A percentile compares a stretch with the other conserved stretches of the same genome.
These are phyloP conservation scores for Cenopis cana DNA, from an alignment of 2,888 invertebrate genomes.

Conservation along the genomic window DNA sequence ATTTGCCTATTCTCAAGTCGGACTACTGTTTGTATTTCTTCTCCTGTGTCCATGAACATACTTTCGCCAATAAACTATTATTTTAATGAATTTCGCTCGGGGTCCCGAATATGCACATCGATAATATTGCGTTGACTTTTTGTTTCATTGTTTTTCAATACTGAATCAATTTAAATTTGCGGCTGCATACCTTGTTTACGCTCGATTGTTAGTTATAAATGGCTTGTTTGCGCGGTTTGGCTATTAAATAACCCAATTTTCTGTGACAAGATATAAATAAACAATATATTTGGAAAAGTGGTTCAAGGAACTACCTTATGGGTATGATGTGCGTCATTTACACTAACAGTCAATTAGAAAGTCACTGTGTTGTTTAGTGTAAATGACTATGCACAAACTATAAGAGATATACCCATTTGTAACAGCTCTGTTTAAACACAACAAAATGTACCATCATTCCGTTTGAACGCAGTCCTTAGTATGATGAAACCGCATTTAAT, in stretches of 20 bases:
- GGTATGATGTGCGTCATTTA: too few species aligned
- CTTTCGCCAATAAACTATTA: slow-evolving; percentile 73
- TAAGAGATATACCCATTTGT: too few species aligned
- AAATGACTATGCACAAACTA: too few species aligned
- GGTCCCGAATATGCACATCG: slow-evolving; percentile 55
- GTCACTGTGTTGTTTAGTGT: too few species aligned
- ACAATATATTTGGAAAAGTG: background rate
- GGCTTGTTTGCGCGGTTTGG: slow-evolving; percentile 3
- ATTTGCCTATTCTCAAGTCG: background rate
- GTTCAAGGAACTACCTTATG: too few species aligned
- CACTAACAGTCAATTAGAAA: too few species aligned
- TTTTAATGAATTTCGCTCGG: slow-evolving; percentile 75
- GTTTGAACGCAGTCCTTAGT: too few species aligned
- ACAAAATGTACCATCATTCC: too few species aligned
- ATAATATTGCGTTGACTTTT: slow-evolving; percentile 43
- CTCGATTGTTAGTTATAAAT: slow-evolving; percentile 20
- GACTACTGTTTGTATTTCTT: slow-evolving; percentile 48
- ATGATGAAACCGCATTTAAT: too few species aligned
- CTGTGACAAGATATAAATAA: background rate
- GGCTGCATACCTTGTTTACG: slow-evolving; percentile 14
- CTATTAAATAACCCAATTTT: slow-evolving; percentile 19
- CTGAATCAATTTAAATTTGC: slow-evolving; percentile 30
- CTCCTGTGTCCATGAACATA: slow-evolving; percentile 49
- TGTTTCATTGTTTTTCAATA: slow-evolving; percentile 34
- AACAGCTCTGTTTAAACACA: too few species aligned